Conservation (phyloP, 2,797 vertebrate species). For the Urophycis tenuis region DNA sequence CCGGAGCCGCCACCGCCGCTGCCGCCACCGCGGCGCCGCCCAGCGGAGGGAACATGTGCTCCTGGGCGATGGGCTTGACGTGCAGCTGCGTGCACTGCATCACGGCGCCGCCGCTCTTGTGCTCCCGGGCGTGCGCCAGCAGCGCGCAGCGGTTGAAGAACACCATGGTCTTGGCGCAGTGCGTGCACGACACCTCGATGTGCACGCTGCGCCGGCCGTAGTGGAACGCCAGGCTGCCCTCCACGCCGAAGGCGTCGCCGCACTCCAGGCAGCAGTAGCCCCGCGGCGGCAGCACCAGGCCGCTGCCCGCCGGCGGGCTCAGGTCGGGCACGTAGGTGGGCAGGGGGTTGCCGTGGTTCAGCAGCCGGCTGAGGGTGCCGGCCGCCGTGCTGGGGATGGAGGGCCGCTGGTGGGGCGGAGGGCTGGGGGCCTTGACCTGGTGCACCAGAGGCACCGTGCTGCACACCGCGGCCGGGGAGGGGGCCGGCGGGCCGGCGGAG, state of each 20-base stretch:
- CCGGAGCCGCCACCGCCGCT: neutral
- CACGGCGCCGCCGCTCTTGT: slow-evolving; percentile 84
- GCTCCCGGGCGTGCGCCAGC: slow-evolving; percentile 88
- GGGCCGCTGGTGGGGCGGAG: slow-evolving; percentile 54
- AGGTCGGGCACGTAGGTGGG: slow-evolving; percentile 89
- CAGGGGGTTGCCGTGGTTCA: slow-evolving; percentile 86
- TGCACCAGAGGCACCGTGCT: slow-evolving; percentile 88
- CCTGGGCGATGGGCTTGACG: slow-evolving; percentile 86
- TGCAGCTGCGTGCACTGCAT: slow-evolving; percentile 98
- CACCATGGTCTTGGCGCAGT: slow-evolving; percentile 83
- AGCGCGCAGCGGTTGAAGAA: slow-evolving; percentile 96
- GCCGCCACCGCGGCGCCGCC: slow-evolving; percentile 43
- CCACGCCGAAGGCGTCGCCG: slow-evolving; percentile 89
- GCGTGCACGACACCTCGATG: slow-evolving; percentile 90
- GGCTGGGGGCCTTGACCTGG: slow-evolving; percentile 81
- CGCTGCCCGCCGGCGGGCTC: slow-evolving; percentile 79
- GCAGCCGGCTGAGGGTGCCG: slow-evolving; percentile 83
- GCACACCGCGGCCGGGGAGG: slow-evolving; percentile 73
- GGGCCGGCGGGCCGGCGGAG: slow-evolving; percentile 62
- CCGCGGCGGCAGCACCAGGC: slow-evolving; percentile 80
- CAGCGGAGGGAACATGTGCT: slow-evolving; percentile 83
- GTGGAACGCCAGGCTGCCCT: slow-evolving; percentile 87
- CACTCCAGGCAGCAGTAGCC: slow-evolving; percentile 94
- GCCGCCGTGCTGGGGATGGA: slow-evolving; percentile 65
- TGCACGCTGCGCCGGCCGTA: slow-evolving; percentile 88